Percentiles rank a stretch among this genome's conserved stretches.
Evolutionary conservation across 30 jellyfish, hydroid and myxozoan species (phyloP).

Genomic region (Aurelia aurita complex sp. Pacific): DNA sequence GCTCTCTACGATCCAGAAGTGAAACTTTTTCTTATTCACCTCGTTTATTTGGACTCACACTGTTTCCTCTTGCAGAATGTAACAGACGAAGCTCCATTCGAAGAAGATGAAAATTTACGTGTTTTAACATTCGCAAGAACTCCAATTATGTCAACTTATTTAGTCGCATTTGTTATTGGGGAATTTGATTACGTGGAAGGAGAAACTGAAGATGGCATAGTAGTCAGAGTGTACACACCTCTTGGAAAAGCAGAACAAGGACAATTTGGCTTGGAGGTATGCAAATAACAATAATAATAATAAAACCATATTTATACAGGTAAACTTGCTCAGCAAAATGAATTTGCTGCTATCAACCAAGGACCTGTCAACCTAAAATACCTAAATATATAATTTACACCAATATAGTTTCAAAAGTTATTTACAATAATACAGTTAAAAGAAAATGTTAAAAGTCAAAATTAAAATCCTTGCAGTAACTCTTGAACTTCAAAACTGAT

Average conservation of each 20-base stretch:
- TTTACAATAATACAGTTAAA: too few relatives aligned
- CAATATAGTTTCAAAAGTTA: too few relatives aligned
- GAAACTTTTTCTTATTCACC: not conserved
- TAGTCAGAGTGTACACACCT: slow-evolving; percentile 93
- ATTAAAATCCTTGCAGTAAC: too few relatives aligned
- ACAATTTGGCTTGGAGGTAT: slow-evolving; percentile 88
- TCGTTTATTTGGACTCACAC: not conserved
- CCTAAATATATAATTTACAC: too few relatives aligned
- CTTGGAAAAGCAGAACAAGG: slow-evolving; percentile 97
- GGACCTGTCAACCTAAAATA: too few relatives aligned
- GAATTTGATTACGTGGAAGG: slow-evolving; percentile 94
- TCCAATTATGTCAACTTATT: slow-evolving; percentile 96
- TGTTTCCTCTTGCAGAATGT: slow-evolving; percentile 48
- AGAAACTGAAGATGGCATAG: slow-evolving; percentile 84
- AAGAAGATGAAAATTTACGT: slow-evolving; percentile 64
- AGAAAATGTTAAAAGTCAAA: too few relatives aligned
- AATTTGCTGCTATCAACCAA: too few relatives aligned
- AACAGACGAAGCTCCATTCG: slow-evolving; percentile 41
- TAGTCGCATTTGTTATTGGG: slow-evolving; percentile 96
- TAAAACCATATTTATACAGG: too few relatives aligned
- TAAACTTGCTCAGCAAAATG: too few relatives aligned
- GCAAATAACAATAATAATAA: not conserved
- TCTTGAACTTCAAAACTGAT: too few relatives aligned
- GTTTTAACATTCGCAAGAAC: slow-evolving; percentile 81
- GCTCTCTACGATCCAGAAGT: too few relatives aligned